Evolutionary conservation across 2,888 invertebrate species (phyloP).

Genomic region (Aphidius colemani): DNA sequence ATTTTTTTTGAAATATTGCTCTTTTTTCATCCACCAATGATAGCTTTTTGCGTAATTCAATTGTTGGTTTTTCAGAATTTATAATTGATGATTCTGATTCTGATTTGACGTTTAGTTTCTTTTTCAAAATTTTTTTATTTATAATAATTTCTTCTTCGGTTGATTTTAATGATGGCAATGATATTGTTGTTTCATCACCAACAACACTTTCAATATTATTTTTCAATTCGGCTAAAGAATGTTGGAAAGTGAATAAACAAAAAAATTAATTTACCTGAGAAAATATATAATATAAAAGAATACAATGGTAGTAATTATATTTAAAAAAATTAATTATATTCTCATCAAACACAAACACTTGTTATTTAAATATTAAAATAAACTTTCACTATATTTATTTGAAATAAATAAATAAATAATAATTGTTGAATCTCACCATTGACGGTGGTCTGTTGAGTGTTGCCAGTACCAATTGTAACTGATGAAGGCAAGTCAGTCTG

Average conservation of each 20-base stretch:
- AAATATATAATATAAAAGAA: not conserved
- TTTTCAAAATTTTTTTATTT: constrained; percentile 26
- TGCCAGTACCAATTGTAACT: constrained; percentile 45
- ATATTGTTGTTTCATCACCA: not conserved
- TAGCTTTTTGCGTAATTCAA: constrained; percentile 46
- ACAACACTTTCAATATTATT: not conserved
- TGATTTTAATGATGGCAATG: constrained; percentile 59
- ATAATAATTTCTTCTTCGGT: constrained; percentile 33
- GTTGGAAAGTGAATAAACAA: not conserved
- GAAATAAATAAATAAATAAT: no score
- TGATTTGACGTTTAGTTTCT: constrained; percentile 40
- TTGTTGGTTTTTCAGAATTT: constrained; percentile 41
- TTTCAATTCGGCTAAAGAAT: not conserved
- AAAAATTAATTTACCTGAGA: not conserved
- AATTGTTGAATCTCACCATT: no score
- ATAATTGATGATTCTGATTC: constrained; percentile 42
- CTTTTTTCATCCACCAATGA: constrained; percentile 52
- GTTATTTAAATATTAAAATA: no score
- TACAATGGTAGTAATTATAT: not conserved
- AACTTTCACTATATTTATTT: no score
- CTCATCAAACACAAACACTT: no score
- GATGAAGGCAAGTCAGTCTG: constrained; percentile 48
- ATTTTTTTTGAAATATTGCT: constrained; percentile 50
- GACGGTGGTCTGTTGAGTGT: no score
- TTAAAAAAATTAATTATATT: no score